A percentile compares a stretch with the other conserved stretches of the same genome.
These are phyloP conservation scores for Helogale parvula DNA, from an alignment of 2,113 vertebrate species.

Conservation along the genomic window DNA sequence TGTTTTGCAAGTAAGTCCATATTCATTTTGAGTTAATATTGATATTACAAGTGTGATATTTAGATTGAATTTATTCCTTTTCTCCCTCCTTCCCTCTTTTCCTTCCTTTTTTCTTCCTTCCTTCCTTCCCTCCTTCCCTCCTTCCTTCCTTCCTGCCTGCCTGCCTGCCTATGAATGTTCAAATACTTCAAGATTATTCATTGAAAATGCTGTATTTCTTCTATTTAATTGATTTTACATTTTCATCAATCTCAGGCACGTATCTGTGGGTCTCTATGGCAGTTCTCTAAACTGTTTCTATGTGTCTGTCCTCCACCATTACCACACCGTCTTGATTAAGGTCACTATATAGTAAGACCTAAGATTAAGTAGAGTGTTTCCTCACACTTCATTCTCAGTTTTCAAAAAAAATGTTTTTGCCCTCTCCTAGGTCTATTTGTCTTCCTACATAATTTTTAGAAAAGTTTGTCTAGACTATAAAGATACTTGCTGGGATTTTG, in stretches of 20 bases:
- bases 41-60: neutral
- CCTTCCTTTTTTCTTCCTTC: too few species aligned
- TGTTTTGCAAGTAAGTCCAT: neutral
- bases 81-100: too few species aligned
- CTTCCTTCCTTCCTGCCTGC: neutral
- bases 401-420: neutral
- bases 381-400: neutral
- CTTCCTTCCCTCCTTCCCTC: too few species aligned
- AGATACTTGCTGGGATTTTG: neutral
- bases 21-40: neutral
- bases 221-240: neutral
- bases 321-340: neutral
- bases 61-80: neutral
- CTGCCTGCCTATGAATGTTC: neutral
- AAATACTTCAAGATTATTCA: neutral
- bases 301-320: neutral
- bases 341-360: neutral
- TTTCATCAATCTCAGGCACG: neutral
- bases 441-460: neutral
- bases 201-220: neutral
- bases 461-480: neutral
- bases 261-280: neutral
- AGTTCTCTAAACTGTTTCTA: neutral
- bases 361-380: neutral
- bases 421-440: neutral